Percentiles rank a stretch among this genome's conserved stretches.
phyloP scores from a whole-genome alignment of 2,888 invertebrate genomes.

The Glyphotaelius pellucidus region DNA sequence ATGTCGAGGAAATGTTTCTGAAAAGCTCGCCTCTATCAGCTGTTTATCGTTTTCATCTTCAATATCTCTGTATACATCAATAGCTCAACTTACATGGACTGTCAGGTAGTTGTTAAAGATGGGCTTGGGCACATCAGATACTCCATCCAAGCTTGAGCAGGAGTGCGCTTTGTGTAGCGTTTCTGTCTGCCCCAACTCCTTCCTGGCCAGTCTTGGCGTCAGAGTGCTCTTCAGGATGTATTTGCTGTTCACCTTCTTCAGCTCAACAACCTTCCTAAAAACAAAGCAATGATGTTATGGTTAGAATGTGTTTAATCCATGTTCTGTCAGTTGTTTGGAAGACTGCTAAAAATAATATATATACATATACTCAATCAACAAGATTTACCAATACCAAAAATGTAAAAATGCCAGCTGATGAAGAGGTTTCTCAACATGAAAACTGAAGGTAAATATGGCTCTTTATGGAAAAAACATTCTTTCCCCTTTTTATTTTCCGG shows the following conservation, averaged over 20 bases:
- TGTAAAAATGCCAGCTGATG: too few species aligned
- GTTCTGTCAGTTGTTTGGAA: too few species aligned
- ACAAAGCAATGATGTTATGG: background rate
- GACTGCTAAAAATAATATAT: too few species aligned
- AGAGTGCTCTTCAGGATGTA: conserved; percentile 90
- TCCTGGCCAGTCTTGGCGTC: conserved; percentile 86
- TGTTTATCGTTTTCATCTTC: too few species aligned
- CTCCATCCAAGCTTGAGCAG: conserved; percentile 83
- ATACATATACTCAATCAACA: too few species aligned
- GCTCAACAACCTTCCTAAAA: conserved; percentile 82
- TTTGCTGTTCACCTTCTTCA: conserved; percentile 88
- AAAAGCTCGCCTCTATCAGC: too few species aligned
- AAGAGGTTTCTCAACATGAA: too few species aligned
- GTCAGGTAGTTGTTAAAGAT: conserved; percentile 85
- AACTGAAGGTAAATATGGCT: too few species aligned
- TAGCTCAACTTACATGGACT: conserved; percentile 80
- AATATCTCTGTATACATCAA: background rate
- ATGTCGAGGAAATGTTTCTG: too few species aligned
- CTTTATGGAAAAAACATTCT: too few species aligned
- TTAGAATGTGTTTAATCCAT: background rate
- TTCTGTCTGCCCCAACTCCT: conserved; percentile 80
- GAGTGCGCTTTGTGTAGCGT: conserved; percentile 84
- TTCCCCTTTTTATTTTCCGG: too few species aligned
- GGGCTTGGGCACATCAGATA: conserved; percentile 77
- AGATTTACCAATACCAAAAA: too few species aligned